A percentile compares a stretch with the other conserved stretches of the same genome.
These are phyloP conservation scores for Amia ocellicauda DNA, from an alignment of 2,113 vertebrate species.

Conservation along the genomic window DNA sequence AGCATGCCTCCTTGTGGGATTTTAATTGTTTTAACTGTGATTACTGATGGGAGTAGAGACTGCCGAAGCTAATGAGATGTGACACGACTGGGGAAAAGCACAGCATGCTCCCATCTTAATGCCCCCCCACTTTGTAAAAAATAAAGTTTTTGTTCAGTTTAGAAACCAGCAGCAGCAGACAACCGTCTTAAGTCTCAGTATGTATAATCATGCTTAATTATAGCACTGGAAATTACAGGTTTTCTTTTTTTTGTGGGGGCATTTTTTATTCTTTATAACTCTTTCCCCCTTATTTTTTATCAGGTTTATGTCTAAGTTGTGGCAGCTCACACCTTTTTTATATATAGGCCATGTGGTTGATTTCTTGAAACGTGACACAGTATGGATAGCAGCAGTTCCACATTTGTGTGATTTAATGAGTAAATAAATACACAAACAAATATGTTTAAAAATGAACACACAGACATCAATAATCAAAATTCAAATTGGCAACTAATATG, in stretches of 20 bases:
- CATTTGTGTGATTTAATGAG: too few relatives aligned
- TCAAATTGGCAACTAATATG: too few relatives aligned
- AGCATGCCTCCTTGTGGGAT: constrained; percentile 39
- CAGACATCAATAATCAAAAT: too few relatives aligned
- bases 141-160: not conserved
- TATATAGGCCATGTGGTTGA: too few relatives aligned
- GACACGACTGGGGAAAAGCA: constrained; percentile 48
- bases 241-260: constrained; percentile 3
- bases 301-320: too few relatives aligned
- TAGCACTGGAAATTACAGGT: constrained; percentile 29
- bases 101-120: constrained; percentile 40
- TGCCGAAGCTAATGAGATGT: constrained; percentile 51
- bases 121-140: not conserved
- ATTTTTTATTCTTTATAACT: too few relatives aligned
- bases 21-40: constrained; percentile 48
- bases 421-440: too few relatives aligned
- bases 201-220: constrained; percentile 37
- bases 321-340: too few relatives aligned
- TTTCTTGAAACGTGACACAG: too few relatives aligned
- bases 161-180: constrained; percentile 6
- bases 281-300: too few relatives aligned
- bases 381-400: too few relatives aligned
- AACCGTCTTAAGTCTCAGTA: constrained; percentile 9
- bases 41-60: constrained; percentile 47
- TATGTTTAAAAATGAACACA: too few relatives aligned